Evolutionary conservation across 2,888 invertebrate genomes (phyloP).

Genomic region (Hemaris fuciformis): DNA sequence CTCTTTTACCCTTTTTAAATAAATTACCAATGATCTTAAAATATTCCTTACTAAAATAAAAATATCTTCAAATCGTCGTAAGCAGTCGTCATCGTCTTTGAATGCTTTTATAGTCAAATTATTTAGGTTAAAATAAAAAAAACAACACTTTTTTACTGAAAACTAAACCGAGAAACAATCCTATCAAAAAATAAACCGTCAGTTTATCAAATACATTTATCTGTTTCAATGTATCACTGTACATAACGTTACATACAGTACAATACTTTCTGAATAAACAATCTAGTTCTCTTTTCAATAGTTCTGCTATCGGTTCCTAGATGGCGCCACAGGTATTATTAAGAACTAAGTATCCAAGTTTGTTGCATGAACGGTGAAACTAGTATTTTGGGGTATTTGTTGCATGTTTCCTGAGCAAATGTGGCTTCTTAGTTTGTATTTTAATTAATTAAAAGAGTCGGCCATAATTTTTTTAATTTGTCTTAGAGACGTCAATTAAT

Average conservation of each 20-base stretch:
- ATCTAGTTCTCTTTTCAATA: not conserved
- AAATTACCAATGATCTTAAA: no score
- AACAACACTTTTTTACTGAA: no score
- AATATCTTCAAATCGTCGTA: no score
- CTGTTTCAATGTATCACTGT: not conserved
- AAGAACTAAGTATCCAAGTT: not conserved
- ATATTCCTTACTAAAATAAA: no score
- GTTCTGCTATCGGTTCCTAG: constrained; percentile 59
- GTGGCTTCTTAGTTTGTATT: no score
- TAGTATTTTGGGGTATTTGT: not conserved
- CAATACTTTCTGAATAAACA: not conserved
- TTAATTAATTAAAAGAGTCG: not conserved
- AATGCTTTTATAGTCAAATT: no score
- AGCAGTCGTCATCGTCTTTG: no score
- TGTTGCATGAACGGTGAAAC: not conserved
- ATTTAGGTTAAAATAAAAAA: no score
- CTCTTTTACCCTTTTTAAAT: no score
- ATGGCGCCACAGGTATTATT: constrained; percentile 55
- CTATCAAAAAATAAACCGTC: no score
- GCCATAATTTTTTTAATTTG: not conserved
- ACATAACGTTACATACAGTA: not conserved
- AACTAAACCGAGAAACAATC: no score
- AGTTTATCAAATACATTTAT: not conserved
- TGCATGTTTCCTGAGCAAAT: not conserved
- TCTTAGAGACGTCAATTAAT: not conserved